Percentiles rank a stretch among this genome's conserved stretches.
These are phyloP conservation scores for Standfussiana lucernea DNA, from an alignment of 2,888 invertebrate genomes.

Conservation along the genomic window DNA sequence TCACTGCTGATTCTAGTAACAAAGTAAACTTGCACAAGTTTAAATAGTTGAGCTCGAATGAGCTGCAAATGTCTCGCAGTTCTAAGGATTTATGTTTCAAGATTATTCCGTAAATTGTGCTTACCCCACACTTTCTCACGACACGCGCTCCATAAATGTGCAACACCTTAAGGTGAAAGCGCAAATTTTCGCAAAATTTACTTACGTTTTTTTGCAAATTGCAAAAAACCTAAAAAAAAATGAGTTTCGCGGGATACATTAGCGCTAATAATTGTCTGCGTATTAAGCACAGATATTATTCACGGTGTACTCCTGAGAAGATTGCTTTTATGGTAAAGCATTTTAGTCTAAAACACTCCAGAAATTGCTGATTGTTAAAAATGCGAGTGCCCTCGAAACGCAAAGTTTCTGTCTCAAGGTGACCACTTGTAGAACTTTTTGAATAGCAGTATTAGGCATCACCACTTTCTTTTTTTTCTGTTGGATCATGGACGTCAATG, in stretches of 20 bases:
- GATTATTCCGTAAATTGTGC: conserved; percentile 36
- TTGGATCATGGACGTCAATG: conserved; percentile 28
- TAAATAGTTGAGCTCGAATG: conserved; percentile 12
- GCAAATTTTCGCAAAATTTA: too few relatives aligned
- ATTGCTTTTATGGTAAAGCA: conserved; percentile 21
- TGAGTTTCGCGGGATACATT: too few relatives aligned
- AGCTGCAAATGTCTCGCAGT: conserved; percentile 38
- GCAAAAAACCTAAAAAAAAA: too few relatives aligned
- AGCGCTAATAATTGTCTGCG: conserved; percentile 36
- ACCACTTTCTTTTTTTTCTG: conserved; percentile 23
- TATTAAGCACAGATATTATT: conserved; percentile 39
- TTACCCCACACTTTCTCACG: conserved; percentile 25
- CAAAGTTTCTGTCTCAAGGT: conserved; percentile 47
- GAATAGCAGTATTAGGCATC: conserved; percentile 24
- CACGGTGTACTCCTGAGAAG: conserved; percentile 22
- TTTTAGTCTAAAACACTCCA: conserved; percentile 23
- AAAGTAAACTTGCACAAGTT: conserved; percentile 16
- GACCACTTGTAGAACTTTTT: conserved; percentile 58
- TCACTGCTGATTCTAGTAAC: background rate
- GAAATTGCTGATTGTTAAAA: conserved; percentile 45
- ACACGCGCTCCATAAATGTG: conserved; percentile 44
- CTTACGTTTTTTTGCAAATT: too few relatives aligned
- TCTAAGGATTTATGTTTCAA: conserved; percentile 46
- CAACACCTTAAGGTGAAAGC: conserved; percentile 29
- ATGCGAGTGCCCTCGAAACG: conserved; percentile 29